Evolutionary conservation across 2,797 vertebrate species (phyloP).

Genomic region (Cottoperca gobio): DNA sequence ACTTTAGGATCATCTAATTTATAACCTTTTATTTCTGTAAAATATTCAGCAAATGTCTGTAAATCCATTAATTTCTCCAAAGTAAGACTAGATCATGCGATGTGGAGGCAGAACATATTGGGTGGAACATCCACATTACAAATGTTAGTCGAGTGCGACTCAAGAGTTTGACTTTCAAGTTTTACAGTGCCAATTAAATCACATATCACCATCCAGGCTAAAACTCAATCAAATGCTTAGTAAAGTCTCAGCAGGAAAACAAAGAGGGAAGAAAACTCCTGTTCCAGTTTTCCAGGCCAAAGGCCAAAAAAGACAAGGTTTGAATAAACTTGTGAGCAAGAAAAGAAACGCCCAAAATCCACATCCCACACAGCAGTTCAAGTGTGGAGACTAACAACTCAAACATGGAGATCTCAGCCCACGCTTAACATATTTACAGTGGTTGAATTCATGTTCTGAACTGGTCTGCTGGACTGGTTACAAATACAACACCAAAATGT

Average conservation of each 20-base stretch:
- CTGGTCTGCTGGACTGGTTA: background rate
- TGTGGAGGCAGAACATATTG: background rate
- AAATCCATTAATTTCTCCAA: background rate
- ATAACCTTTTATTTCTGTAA: background rate
- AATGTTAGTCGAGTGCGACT: background rate
- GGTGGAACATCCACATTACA: slow-evolving; percentile 11
- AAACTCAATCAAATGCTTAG: slow-evolving; percentile 5
- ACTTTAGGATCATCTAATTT: background rate
- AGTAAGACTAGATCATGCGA: background rate
- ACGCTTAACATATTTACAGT: slow-evolving; percentile 14
- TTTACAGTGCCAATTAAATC: slow-evolving; percentile 17
- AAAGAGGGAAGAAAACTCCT: slow-evolving; percentile 28
- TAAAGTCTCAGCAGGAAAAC: slow-evolving; percentile 8
- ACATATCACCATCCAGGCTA: slow-evolving; percentile 1
- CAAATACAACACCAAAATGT: slow-evolving; percentile 9
- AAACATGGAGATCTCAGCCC: slow-evolving; percentile 18
- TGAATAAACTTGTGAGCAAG: slow-evolving; percentile 31
- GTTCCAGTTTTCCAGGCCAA: slow-evolving; percentile 29
- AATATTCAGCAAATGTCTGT: background rate
- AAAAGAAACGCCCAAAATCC: slow-evolving; percentile 50
- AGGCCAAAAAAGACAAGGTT: slow-evolving; percentile 30
- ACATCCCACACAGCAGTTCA: slow-evolving; percentile 36
- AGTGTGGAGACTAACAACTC: slow-evolving; percentile 31
- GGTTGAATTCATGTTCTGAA: slow-evolving; percentile 4
- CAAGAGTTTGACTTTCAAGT: slow-evolving; percentile 18